Percentiles rank a stretch among this genome's conserved stretches.
Conservation (phyloP, 2,797 vertebrate genomes). For the Sebastes oblongus region DNA sequence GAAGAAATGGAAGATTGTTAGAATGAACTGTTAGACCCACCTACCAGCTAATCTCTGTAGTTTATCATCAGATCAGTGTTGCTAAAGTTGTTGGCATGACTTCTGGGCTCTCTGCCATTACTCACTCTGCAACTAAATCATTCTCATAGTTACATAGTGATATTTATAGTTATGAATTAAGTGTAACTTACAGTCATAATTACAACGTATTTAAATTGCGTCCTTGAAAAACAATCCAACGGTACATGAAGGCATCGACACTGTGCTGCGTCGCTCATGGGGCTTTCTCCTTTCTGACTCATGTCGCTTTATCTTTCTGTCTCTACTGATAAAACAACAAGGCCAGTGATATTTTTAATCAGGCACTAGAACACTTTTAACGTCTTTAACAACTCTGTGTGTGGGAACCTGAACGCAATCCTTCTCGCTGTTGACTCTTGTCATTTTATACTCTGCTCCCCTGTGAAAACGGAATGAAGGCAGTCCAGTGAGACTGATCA, state of each 20-base stretch:
- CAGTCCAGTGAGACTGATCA: constrained; percentile 57
- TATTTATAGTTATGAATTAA: background rate
- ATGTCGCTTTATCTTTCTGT: constrained; percentile 20
- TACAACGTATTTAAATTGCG: background rate
- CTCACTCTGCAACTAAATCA: background rate
- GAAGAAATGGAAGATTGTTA: background rate
- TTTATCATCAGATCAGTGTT: background rate
- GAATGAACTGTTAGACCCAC: background rate
- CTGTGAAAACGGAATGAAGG: constrained; percentile 46
- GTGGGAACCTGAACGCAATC: constrained; percentile 36
- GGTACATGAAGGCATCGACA: background rate
- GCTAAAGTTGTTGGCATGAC: background rate
- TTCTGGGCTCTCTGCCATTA: background rate
- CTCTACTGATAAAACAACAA: constrained; percentile 12
- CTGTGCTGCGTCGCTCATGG: constrained; percentile 13
- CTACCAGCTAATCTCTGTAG: background rate
- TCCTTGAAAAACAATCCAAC: background rate
- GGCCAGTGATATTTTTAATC: constrained; percentile 20
- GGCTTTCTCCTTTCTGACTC: constrained; percentile 42
- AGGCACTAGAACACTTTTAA: constrained; percentile 19
- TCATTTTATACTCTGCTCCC: constrained; percentile 28
- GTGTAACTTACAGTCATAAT: background rate
- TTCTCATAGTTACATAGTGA: background rate
- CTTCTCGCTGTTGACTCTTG: constrained; percentile 35
- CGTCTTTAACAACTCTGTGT: constrained; percentile 19